These are phyloP conservation scores for Rhabdornis inornatus DNA, from an alignment of 2,113 vertebrate genomes.

Conservation along the genomic window DNA sequence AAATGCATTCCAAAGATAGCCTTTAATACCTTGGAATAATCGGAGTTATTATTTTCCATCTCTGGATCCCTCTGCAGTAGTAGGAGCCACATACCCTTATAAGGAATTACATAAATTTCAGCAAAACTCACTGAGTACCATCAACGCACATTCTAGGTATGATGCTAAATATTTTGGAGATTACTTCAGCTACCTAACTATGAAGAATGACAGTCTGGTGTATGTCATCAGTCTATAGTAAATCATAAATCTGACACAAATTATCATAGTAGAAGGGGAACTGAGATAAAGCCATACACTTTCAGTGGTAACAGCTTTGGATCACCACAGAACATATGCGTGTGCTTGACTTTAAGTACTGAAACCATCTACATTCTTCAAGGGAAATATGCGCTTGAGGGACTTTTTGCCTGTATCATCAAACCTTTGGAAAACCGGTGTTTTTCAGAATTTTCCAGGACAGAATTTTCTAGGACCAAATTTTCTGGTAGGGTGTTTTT, in stretches of 20 bases:
- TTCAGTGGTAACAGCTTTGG: constrained; percentile 6
- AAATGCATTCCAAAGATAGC: not conserved
- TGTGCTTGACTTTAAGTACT: constrained; percentile 1
- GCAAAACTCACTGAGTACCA: not conserved
- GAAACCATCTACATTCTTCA: constrained; percentile 12
- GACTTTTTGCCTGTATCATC: not conserved
- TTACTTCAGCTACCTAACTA: constrained; percentile 19
- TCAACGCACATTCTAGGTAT: not conserved
- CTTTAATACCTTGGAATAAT: not conserved
- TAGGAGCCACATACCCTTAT: not conserved
- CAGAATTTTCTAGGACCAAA: not conserved
- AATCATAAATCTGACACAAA: constrained; percentile 42
- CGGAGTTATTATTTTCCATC: not conserved
- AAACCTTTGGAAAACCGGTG: not conserved
- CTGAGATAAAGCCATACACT: not conserved
- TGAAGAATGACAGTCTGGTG: constrained; percentile 11
- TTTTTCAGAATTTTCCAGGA: not conserved
- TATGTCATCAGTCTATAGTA: constrained; percentile 26
- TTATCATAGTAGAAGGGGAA: constrained; percentile 11
- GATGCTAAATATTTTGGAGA: constrained; percentile 13
- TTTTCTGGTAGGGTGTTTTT: not conserved
- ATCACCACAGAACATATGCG: constrained; percentile 16
- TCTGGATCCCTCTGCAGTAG: not conserved
- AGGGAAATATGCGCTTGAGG: not conserved
- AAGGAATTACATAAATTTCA: not conserved